These are phyloP conservation scores for Pangasius krempfi DNA, from an alignment of 2,797 vertebrate species.

Conservation along the genomic window DNA sequence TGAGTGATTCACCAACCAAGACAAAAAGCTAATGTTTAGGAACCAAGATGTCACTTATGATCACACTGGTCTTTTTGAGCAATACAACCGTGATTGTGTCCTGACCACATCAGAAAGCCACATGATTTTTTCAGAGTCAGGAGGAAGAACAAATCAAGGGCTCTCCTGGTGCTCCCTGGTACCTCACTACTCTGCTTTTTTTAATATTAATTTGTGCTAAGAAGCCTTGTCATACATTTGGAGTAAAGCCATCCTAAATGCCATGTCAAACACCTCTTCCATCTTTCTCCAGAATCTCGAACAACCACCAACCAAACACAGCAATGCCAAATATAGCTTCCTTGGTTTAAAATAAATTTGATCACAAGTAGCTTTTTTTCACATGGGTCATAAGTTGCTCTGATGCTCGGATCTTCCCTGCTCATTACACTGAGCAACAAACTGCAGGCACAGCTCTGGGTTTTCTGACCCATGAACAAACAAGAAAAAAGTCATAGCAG, in stretches of 20 bases:
- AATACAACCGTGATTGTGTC: background rate
- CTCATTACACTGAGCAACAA: background rate
- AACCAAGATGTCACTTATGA: slow-evolving; percentile 49
- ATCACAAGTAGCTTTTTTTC: background rate
- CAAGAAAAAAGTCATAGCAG: background rate
- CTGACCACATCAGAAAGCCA: slow-evolving; percentile 17
- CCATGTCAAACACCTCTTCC: slow-evolving; percentile 27
- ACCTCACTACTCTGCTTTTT: slow-evolving; percentile 9
- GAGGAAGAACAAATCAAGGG: slow-evolving; percentile 34
- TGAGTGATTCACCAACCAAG: slow-evolving; percentile 49
- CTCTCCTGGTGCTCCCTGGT: slow-evolving; percentile 27
- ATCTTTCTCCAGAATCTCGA: slow-evolving; percentile 3
- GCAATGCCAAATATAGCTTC: background rate
- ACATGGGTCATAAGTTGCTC: background rate
- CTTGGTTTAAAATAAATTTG: background rate
- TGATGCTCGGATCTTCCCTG: background rate
- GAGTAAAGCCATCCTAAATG: slow-evolving; percentile 31
- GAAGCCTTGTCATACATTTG: slow-evolving; percentile 29
- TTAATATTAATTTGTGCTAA: background rate
- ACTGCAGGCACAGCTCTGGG: background rate
- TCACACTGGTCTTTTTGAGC: slow-evolving; percentile 29
- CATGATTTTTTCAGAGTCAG: slow-evolving; percentile 24
- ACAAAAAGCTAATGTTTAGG: slow-evolving; percentile 51
- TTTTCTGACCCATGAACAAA: background rate
- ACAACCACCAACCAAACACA: background rate